Conservation (phyloP, 2,113 vertebrate species). For the Pyrgilauda ruficollis region DNA sequence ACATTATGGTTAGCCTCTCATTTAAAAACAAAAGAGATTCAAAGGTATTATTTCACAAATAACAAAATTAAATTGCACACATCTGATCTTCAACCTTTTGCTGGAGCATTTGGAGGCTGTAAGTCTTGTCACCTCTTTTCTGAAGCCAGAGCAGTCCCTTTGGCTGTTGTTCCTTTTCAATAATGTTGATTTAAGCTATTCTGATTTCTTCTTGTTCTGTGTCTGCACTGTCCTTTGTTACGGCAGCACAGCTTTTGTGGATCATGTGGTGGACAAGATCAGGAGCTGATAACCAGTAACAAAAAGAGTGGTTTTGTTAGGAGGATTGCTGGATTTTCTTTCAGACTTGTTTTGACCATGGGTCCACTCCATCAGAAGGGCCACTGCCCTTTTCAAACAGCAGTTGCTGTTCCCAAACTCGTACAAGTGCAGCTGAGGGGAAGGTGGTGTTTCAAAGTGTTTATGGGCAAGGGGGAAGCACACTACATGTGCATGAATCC, state of each 20-base stretch:
- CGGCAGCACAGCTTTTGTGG: neutral
- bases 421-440: neutral
- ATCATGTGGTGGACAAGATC: rapidly evolving
- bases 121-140: neutral
- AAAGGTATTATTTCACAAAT: neutral
- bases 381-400: neutral
- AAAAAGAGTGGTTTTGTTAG: neutral
- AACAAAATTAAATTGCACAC: neutral
- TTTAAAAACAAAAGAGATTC: neutral
- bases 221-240: neutral
- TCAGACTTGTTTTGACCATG: neutral
- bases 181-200: neutral
- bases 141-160: neutral
- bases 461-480: neutral
- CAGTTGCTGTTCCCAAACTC: neutral
- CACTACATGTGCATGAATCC: too few relatives aligned
- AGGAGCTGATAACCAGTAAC: neutral
- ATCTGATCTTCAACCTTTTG: neutral
- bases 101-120: neutral
- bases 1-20: neutral
- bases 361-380: neutral
- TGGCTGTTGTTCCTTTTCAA: neutral
- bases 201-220: neutral
- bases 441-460: neutral
- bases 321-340: neutral